Percentiles rank a stretch among this genome's conserved stretches.
Conservation (phyloP, 1,140 invertebrate species). For the Drosophila ohnishii region DNA sequence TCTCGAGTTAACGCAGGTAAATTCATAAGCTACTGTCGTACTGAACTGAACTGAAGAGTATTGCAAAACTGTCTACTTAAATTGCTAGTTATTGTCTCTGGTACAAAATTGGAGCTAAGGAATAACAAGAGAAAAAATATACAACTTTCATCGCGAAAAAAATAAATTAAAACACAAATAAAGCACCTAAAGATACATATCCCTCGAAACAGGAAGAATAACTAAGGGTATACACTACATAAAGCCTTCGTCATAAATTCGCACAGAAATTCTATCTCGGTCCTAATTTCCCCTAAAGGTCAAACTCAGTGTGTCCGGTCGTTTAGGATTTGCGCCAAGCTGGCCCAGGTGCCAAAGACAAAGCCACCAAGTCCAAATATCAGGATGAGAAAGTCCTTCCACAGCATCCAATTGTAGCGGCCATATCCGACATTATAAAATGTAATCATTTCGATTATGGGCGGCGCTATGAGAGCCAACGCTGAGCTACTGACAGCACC, state of each 20-base stretch:
- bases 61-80: conserved; percentile 32
- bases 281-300: conserved; percentile 10
- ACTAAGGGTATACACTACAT: conserved; percentile 50
- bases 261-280: conserved; percentile 48
- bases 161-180: conserved; percentile 36
- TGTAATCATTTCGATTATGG: conserved; percentile 94
- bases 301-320: conserved; percentile 52
- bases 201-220: conserved; percentile 23
- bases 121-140: conserved; percentile 6
- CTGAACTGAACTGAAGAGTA: conserved; percentile 22
- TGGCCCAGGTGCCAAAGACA: conserved; percentile 90
- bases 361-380: conserved; percentile 90
- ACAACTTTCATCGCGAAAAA: conserved; percentile 32
- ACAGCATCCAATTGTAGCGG: conserved; percentile 86
- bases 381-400: conserved; percentile 89
- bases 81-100: conserved; percentile 77
- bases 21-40: conserved; percentile 9
- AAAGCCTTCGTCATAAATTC: conserved; percentile 76
- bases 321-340: conserved; percentile 87
- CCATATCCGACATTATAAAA: conserved; percentile 88
- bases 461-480: conserved; percentile 95
- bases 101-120: conserved; percentile 46
- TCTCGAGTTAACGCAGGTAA: conserved; percentile 35
- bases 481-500: conserved; percentile 95
- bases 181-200: conserved; percentile 24